Percentiles rank a stretch among this genome's conserved stretches.
These are phyloP conservation scores for Cataglyphis altisquamis DNA, from an alignment of 2,888 invertebrate species.

Conservation along the genomic window DNA sequence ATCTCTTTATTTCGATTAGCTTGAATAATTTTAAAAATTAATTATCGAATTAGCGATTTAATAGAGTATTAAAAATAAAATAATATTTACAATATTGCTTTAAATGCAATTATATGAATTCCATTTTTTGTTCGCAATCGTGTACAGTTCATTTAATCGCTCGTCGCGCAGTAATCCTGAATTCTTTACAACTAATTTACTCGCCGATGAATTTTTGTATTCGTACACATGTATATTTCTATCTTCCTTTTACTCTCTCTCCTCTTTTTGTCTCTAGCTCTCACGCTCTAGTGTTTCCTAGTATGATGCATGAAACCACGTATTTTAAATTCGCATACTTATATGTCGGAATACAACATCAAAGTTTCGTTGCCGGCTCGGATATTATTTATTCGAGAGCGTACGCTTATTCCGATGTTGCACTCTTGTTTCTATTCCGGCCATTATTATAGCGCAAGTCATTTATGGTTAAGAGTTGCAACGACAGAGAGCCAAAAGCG, in stretches of 20 bases:
- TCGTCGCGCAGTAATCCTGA: not conserved
- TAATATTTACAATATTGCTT: slow-evolving; percentile 3
- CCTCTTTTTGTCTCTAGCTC: not conserved
- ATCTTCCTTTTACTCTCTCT: not conserved
- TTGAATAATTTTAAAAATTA: not conserved
- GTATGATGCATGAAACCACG: slow-evolving; percentile 48
- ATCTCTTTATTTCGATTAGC: not conserved
- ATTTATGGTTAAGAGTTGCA: not conserved
- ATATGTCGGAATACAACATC: slow-evolving; percentile 10
- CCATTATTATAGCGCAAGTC: not conserved
- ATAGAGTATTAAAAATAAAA: slow-evolving; percentile 15
- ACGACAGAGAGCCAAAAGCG: slow-evolving; percentile 10
- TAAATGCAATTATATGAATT: not conserved
- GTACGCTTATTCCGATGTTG: slow-evolving; percentile 34
- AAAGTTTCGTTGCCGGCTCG: slow-evolving; percentile 21
- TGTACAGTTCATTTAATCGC: slow-evolving; percentile 52
- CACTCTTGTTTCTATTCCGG: slow-evolving; percentile 14
- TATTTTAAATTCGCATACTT: slow-evolving; percentile 24
- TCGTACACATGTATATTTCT: slow-evolving; percentile 26
- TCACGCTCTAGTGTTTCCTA: slow-evolving; percentile 24
- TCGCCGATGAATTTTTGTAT: slow-evolving; percentile 57
- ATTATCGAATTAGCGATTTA: not conserved
- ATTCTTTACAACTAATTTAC: slow-evolving; percentile 60
- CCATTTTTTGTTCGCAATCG: slow-evolving; percentile 9
- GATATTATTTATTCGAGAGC: slow-evolving; percentile 39